Evolutionary conservation across 2,888 invertebrate genomes (phyloP).

Genomic region (Scotopteryx bipunctaria): DNA sequence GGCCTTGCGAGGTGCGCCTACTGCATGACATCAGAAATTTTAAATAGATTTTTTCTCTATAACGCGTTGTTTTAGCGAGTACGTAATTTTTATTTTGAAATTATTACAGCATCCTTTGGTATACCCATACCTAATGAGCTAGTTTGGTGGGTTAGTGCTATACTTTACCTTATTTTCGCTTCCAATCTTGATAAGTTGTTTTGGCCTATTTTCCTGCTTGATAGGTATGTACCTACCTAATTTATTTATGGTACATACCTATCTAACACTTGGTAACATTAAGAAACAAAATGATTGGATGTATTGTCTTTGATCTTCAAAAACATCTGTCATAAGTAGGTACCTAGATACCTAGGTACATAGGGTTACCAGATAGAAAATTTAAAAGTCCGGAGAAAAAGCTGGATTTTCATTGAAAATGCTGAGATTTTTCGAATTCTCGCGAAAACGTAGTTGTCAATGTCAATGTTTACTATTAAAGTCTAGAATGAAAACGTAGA

Average conservation of each 20-base stretch:
- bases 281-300: no score
- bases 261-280: no score
- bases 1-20: conserved; percentile 70
- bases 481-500: no score
- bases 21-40: conserved; percentile 77
- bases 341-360: no score
- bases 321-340: no score
- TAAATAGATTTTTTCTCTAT: conserved; percentile 70
- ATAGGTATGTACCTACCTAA: not conserved
- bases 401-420: no score
- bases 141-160: not conserved
- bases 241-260: not conserved
- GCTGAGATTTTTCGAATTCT: no score
- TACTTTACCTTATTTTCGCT: not conserved
- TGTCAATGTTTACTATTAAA: no score
- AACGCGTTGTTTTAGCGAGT: conserved; percentile 50
- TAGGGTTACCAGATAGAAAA: no score
- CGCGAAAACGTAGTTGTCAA: no score
- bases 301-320: no score
- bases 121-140: not conserved
- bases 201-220: conserved; percentile 2
- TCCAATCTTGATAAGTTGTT: not conserved
- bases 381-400: no score
- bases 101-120: conserved; percentile 21
- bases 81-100: conserved; percentile 26